Conservation (phyloP, 2,797 vertebrate genomes). For the Tragelaphus eurycerus region DNA sequence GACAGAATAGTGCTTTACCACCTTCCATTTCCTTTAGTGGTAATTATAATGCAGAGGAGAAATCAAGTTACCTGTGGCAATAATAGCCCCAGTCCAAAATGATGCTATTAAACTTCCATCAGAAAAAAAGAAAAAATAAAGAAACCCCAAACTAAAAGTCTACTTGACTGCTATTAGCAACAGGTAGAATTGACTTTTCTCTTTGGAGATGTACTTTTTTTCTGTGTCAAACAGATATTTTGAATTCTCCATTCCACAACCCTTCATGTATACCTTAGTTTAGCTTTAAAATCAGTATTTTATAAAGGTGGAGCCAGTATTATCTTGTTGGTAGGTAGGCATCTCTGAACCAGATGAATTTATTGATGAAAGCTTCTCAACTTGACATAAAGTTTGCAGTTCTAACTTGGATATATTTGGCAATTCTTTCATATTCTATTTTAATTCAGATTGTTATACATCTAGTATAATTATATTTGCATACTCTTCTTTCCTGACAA, state of each 20-base stretch:
- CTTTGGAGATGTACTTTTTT: neutral
- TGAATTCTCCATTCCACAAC: neutral
- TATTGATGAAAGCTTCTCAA: neutral
- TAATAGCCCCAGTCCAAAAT: conserved; percentile 65
- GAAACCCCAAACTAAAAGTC: neutral
- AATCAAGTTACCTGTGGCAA: conserved; percentile 65
- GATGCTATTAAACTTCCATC: conserved; percentile 9
- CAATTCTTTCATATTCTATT: neutral
- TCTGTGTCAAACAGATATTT: neutral
- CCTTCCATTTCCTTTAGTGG: conserved; percentile 64
- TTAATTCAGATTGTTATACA: neutral
- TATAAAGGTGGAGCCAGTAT: neutral
- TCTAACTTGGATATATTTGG: neutral
- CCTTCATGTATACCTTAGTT: neutral
- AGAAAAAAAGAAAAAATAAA: neutral
- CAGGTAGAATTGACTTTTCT: conserved; percentile 47
- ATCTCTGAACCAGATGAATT: neutral
- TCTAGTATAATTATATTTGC: neutral
- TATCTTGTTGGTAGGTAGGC: neutral
- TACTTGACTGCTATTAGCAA: conserved; percentile 8
- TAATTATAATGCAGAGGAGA: conserved; percentile 71
- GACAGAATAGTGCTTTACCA: conserved; percentile 50
- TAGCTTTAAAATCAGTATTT: conserved; percentile 2
- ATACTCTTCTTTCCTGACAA: neutral
- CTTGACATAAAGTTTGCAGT: neutral